Base-by-base conservation (phyloP, 2,797 vertebrate genomes). In the Melanotaenia trifasciata region DNA sequence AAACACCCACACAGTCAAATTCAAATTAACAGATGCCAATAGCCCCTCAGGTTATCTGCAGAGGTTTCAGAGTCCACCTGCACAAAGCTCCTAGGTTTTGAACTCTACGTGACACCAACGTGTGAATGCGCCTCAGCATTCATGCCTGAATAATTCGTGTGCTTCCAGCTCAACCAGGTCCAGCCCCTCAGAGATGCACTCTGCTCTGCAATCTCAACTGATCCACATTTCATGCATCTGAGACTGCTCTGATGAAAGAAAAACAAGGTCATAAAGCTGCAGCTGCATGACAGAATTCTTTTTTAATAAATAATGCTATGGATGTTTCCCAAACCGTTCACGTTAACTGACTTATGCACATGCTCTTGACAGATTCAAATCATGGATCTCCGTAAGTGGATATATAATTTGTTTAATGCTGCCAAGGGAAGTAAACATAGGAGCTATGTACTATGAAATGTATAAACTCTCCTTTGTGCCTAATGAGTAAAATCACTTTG, bases 61-160 rank as follows among this genome's bases (percentile, higher is more conserved):
- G 67, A 70, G 67, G 65, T 59, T 74, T 74, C 40, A 33, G 60
- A 70, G 67, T 91, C 75, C 84, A 90, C 86, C 86, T 91, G 90
- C 43, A 60, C 70, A 28, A 60, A 75, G 76, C 71, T 33, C 59
- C 75, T 26, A 40, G 78, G 81, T 83, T 78, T 58, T 92, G 90
- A 94, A 92, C 92, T 93, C 82, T 84, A 32, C 0, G 65, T 91
- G 88, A 91, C 90, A 89, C 88, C 50, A 2, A 75, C 47, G 78
- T 86, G 90, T 83, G 86, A 91, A 90, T 75, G 70, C 76, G 53
- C 78, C 81, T 76, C 72, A 0, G 80, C 84, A 81, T 82, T 72
- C 76, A 79, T 78, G 76, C 80, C 78, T 90, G 84, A 92, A 91
- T 92, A 78, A 91, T 91, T 90, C 91, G 84, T 91, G 86, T 26